phyloP scores from a whole-genome alignment of 2,113 vertebrate genomes.

The Xiphorhynchus elegans region DNA sequence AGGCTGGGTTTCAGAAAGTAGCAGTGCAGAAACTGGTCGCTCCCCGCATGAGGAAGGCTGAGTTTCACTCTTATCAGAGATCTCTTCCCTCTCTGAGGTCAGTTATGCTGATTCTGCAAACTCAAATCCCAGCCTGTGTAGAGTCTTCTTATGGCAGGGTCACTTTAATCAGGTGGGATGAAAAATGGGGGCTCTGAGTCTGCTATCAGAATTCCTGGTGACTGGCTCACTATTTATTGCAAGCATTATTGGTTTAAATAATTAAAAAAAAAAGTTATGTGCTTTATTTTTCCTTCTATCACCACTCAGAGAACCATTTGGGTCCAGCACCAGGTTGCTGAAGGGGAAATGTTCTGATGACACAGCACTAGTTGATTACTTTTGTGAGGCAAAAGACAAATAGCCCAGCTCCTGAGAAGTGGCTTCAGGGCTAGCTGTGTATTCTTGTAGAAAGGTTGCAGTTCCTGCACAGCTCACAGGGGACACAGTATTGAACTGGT shows the following conservation, averaged over 20 bases:
- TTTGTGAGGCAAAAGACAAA: not conserved
- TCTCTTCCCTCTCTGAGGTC: not conserved
- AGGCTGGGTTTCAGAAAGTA: not conserved
- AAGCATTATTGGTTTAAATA: not conserved
- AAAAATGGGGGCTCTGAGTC: not conserved
- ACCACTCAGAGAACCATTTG: not conserved
- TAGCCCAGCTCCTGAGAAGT: not conserved
- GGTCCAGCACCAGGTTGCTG: not conserved
- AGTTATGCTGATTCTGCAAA: not conserved
- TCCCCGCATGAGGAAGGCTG: not conserved
- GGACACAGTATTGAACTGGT: not conserved
- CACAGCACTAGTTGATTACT: not conserved
- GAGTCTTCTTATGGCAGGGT: not conserved
- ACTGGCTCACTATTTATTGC: not conserved
- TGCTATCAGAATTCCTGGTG: not conserved
- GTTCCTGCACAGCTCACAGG: not conserved
- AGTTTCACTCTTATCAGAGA: not conserved
- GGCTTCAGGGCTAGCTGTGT: not conserved
- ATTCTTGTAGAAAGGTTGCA: not conserved
- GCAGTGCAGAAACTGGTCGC: not conserved
- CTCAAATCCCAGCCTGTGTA: not conserved
- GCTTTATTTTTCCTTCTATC: not conserved
- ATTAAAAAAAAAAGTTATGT: accelerated
- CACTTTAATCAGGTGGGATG: not conserved
- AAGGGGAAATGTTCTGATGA: not conserved